Evolutionary conservation across 2,113 vertebrate species (phyloP).

Genomic region (Phasianus colchicus): DNA sequence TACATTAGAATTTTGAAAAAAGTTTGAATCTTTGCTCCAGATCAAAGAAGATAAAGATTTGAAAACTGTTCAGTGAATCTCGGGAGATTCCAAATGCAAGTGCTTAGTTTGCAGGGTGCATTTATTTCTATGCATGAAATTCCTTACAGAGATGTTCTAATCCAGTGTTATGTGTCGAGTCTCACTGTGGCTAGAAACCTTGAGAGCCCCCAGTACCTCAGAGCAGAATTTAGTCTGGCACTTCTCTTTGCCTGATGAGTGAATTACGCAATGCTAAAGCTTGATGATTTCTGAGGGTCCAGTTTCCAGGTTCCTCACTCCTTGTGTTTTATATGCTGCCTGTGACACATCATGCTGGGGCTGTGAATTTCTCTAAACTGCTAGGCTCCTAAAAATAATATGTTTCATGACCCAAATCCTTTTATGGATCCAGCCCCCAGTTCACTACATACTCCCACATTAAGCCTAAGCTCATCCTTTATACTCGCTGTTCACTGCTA

Average conservation of each 20-base stretch:
- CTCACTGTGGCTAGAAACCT: neutral
- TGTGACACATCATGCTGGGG: accelerated
- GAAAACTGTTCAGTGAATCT: neutral
- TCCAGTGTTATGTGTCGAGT: neutral
- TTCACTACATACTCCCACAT: neutral
- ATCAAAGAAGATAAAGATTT: neutral
- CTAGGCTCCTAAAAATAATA: slow-evolving; percentile 16
- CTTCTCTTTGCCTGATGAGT: neutral
- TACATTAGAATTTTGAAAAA: neutral
- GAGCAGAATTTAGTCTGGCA: neutral
- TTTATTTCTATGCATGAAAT: neutral
- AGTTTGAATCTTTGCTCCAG: neutral
- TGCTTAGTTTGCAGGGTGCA: neutral
- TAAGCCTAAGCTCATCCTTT: slow-evolving; percentile 11
- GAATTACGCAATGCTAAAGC: neutral
- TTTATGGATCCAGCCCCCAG: neutral
- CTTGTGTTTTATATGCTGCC: neutral
- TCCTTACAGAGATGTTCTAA: neutral
- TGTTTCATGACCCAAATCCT: neutral
- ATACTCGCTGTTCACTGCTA: slow-evolving; percentile 21
- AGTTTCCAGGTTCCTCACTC: neutral
- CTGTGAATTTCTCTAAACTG: neutral
- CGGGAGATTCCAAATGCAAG: neutral
- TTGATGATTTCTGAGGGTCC: neutral
- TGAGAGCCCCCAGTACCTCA: neutral